Evolutionary conservation across 2,888 invertebrate genomes (phyloP).

Genomic region (Helleia helle): DNA sequence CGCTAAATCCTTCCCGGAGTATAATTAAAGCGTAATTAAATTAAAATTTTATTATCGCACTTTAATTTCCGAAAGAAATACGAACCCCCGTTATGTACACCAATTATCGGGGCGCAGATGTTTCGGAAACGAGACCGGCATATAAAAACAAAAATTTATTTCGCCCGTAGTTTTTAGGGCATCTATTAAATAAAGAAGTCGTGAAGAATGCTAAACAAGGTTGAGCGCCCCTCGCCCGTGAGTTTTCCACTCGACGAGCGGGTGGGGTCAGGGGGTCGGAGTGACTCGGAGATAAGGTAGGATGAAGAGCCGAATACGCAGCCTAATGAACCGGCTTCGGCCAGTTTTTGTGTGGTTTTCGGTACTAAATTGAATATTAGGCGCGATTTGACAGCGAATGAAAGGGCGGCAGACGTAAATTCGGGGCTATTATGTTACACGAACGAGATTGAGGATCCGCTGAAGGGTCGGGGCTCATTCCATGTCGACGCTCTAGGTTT

Average conservation of each 20-base stretch:
- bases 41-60: constrained; percentile 26
- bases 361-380: constrained; percentile 72
- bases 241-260: constrained; percentile 70
- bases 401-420: constrained; percentile 68
- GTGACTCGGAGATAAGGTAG: constrained; percentile 73
- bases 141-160: constrained; percentile 70
- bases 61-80: constrained; percentile 34
- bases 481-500: constrained; percentile 13
- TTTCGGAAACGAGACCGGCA: constrained; percentile 53
- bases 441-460: constrained; percentile 59
- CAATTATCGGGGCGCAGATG: constrained; percentile 34
- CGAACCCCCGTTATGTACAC: constrained; percentile 51
- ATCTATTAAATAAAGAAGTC: constrained; percentile 73
- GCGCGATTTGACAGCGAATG: constrained; percentile 69
- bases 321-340: constrained; percentile 70
- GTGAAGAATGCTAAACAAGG: constrained; percentile 73
- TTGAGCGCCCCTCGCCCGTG: constrained; percentile 69
- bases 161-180: constrained; percentile 64
- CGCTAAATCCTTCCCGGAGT: not conserved
- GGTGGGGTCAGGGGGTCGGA: constrained; percentile 49
- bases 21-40: constrained; percentile 7
- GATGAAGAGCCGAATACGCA: constrained; percentile 71
- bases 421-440: constrained; percentile 70
- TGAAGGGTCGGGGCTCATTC: constrained; percentile 43
- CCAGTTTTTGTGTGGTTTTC: constrained; percentile 70